Evolutionary conservation across 2,113 vertebrate genomes (phyloP), one percentile per base, ranked within the genome.

Genomic region (Lagopus muta): DNA sequence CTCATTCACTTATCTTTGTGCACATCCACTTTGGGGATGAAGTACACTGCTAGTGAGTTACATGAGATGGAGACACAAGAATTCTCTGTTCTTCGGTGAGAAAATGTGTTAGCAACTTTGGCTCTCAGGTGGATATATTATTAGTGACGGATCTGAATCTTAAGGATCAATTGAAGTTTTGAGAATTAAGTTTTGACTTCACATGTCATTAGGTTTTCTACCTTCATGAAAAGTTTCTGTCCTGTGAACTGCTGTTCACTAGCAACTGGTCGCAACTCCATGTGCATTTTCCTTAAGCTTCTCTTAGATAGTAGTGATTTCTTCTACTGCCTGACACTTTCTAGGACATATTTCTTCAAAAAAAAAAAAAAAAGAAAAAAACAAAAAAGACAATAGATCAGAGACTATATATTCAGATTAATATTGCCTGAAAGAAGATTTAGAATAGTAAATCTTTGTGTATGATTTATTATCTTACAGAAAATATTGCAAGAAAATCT

Each of bases 221-320:
- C 38, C 7, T 66, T 62, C 21, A 2, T 36, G 3, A 1, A 1
- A 61, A 19, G 3, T 55, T 89, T 85, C 28, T 1, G 0, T 91
- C 21, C 25, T 52, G 14, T 47, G 24, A 22, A n/a, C 28, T 75
- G 11, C 25, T 60, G 17, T 75, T 50, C 86, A 86, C 47, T 52
- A 84, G 11, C 18, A 82, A 52, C 9, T 43, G 5, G 13, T 42
- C 4, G 42, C 8, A 88, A 69, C 16, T 84, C 42, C 9, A 1
- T 1, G 0, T 43, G 24, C 8, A 6, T 65, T 82, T 64, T 85
- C 6, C 67, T 38, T 73, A 40, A 88, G 3, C 7, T 83, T 76
- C 40, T 89, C 8, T 28, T 85, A 47, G 19, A n/a, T 61, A 42
- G 28, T 30, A 78, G 36, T 80, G 67, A 58, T 72, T 64, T 90